A percentile compares a stretch with the other conserved stretches of the same genome.
These are phyloP conservation scores for Charanyca ferruginea DNA, from an alignment of 2,888 invertebrate species.

Conservation along the genomic window DNA sequence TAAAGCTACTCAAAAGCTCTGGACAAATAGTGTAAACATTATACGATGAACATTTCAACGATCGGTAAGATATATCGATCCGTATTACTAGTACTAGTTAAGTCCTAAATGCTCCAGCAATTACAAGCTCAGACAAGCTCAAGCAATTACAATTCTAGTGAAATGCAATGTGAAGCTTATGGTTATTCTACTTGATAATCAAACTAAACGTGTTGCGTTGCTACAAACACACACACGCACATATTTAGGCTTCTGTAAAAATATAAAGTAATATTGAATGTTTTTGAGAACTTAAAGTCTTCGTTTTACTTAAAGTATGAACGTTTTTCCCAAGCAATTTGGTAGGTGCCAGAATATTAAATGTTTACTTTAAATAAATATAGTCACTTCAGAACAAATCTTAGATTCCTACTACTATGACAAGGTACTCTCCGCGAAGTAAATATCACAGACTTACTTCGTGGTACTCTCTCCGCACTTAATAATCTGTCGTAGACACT, in stretches of 20 bases:
- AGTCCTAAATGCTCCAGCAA: constrained; percentile 23
- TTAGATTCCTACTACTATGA: neutral
- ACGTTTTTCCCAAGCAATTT: too few relatives aligned
- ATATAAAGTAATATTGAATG: too few relatives aligned
- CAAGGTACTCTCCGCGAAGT: neutral
- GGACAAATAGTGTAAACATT: too few relatives aligned
- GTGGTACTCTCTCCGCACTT: neutral
- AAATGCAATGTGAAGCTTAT: constrained; percentile 28
- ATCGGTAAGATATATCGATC: neutral
- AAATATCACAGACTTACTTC: too few relatives aligned
- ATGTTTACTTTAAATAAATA: neutral
- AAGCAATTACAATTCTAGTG: constrained; percentile 35
- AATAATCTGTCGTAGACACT: constrained; percentile 2
- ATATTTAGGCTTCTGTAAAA: too few relatives aligned
- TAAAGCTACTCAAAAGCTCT: too few relatives aligned
- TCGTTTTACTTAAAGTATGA: too few relatives aligned
- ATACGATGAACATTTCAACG: neutral
- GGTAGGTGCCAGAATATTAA: too few relatives aligned
- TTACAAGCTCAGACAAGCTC: constrained; percentile 26
- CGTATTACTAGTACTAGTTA: neutral
- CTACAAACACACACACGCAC: neutral
- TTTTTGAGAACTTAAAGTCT: too few relatives aligned
- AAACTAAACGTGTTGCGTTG: neutral
- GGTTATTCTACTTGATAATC: constrained; percentile 41
- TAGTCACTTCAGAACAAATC: neutral